These are phyloP conservation scores for Psilanteris sp. DNA, from an alignment of 1,140 invertebrate species.

Conservation along the genomic window DNA sequence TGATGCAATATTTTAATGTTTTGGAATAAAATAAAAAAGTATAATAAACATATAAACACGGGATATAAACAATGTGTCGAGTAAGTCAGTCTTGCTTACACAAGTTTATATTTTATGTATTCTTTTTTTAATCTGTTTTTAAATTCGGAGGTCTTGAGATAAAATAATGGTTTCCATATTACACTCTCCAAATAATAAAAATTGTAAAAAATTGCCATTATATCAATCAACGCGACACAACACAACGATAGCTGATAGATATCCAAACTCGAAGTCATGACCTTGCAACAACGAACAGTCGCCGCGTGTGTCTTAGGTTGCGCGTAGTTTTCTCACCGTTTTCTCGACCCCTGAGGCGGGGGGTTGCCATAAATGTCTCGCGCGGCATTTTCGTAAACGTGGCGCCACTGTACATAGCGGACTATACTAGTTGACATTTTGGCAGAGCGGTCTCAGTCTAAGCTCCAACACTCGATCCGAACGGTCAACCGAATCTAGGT, in stretches of 20 bases:
- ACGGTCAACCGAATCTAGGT: conserved; percentile 80
- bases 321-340: conserved; percentile 46
- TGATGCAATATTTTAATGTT: no score
- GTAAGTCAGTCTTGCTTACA: no score
- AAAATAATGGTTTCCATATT: no score
- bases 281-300: conserved; percentile 41
- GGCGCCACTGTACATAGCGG: conserved; percentile 71
- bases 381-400: conserved; percentile 54
- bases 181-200: no score
- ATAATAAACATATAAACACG: no score
- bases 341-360: conserved; percentile 63
- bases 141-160: no score
- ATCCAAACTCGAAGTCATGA: conserved; percentile 47
- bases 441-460: conserved; percentile 76
- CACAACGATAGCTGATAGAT: no score
- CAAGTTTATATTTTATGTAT: no score
- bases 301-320: conserved; percentile 30
- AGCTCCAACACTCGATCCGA: conserved; percentile 80
- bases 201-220: no score
- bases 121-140: no score
- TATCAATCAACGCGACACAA: conserved; percentile 1
- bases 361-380: conserved; percentile 79
- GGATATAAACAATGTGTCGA: no score
- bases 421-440: conserved; percentile 79
- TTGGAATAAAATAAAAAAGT: no score